Base-by-base conservation (phyloP, 2,113 vertebrate genomes). In the Silurus glanis region DNA sequence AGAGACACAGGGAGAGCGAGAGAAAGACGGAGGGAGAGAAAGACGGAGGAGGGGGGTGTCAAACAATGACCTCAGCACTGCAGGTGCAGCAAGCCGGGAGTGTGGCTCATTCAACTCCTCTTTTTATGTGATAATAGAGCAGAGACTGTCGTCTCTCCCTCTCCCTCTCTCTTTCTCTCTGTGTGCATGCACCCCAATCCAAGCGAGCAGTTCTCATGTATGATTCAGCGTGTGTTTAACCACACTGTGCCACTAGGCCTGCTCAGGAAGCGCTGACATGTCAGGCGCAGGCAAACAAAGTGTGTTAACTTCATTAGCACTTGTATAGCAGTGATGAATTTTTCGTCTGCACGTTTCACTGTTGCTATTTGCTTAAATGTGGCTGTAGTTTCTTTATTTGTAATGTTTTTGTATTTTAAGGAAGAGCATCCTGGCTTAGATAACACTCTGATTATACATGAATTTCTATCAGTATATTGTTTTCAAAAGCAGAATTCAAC, bases 71-170 rank as follows among this genome's bases (percentile, higher is more conserved):
- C 89, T 89, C 90, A 91, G 88, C 92, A 92, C 93, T 94, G 95
- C 95, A 96, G 95, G 95, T 96, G 95, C 94, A 94, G 89, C 91
- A 86, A 83, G 88, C 83, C 76, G 90, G 87, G 87, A 90, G 89
- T 89, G 88, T 90, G 89, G 47, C 82, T 90, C 75, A 89, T 78
- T 87, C 82, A 89, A 91, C 91, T 95, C 93, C 81, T 92, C 93
- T 94, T 93, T 95, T 94, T 95, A 86, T 94, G 94, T 94, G 94
- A 94, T 95, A 93, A 95, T 95, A 94, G 94, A 94, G 94, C 92
- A 92, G 86, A 92, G 93, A 92, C 91, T 94, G 92, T 94, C 93
- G 92, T 94, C 92, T 94, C 93, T 91, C 92, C 90, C 90, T 88
- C 89, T 86, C 83, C 67, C 85, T 83, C 53, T 53, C 71, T 67